phyloP scores from a whole-genome alignment of 2,888 invertebrate species.

The Boloria selene region DNA sequence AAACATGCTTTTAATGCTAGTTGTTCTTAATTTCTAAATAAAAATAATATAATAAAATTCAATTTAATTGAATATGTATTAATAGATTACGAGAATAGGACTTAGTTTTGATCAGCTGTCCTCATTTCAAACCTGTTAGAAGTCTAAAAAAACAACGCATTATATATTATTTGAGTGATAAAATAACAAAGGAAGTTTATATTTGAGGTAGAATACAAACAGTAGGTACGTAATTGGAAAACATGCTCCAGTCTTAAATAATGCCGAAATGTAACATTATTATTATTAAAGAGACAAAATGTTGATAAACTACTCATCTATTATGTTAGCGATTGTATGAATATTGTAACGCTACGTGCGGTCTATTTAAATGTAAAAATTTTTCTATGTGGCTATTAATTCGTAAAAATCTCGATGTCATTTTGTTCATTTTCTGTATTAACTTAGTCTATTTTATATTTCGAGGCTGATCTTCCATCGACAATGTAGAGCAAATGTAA shows the following conservation, averaged over 20 bases:
- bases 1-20: no score
- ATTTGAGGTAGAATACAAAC: conserved; percentile 34
- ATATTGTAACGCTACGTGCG: conserved; percentile 19
- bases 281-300: not conserved
- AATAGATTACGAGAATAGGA: no score
- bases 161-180: no score
- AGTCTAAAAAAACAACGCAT: no score
- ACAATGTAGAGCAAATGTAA: not conserved
- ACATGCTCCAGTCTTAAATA: conserved; percentile 20
- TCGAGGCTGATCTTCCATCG: conserved; percentile 1
- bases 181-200: conserved; percentile 23
- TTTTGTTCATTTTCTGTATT: conserved; percentile 1
- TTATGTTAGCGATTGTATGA: conserved; percentile 12
- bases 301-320: not conserved
- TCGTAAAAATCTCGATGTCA: conserved; percentile 41
- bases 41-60: no score
- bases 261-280: not conserved
- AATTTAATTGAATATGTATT: no score
- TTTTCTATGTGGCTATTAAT: conserved; percentile 37
- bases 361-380: conserved; percentile 20
- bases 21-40: no score
- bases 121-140: no score
- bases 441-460: conserved; percentile 20
- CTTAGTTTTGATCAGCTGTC: no score
- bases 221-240: conserved; percentile 26